phyloP scores from a whole-genome alignment of 1,140 invertebrate species.

The Philopotamus ludificatus region DNA sequence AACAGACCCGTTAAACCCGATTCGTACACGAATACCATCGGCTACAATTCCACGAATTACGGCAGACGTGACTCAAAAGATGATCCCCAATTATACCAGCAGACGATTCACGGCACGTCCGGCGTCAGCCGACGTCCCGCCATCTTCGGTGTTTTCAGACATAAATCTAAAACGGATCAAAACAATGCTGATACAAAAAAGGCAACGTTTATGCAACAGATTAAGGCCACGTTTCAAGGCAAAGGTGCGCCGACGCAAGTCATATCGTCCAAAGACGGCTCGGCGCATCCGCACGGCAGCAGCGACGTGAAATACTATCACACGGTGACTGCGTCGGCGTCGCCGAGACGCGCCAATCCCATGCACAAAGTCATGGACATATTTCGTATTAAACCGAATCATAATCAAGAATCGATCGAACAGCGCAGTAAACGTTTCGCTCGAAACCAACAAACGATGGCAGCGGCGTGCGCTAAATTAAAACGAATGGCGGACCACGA shows the following conservation, averaged over 20 bases:
- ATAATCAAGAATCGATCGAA: slow-evolving; percentile 63
- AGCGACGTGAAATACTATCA: slow-evolving; percentile 62
- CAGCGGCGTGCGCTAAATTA: neutral
- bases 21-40: neutral
- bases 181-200: neutral
- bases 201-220: neutral
- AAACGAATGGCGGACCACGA: neutral
- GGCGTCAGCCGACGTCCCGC: neutral
- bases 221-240: neutral
- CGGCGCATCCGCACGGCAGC: neutral
- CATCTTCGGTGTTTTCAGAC: neutral
- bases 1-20: neutral
- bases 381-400: slow-evolving; percentile 71
- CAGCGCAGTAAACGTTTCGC: slow-evolving; percentile 73
- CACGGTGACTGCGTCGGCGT: slow-evolving; percentile 61
- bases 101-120: neutral
- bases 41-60: neutral
- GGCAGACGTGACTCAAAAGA: neutral
- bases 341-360: slow-evolving; percentile 60
- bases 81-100: neutral
- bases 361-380: slow-evolving; percentile 89
- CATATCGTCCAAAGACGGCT: neutral
- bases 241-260: neutral
- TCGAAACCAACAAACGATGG: no score
- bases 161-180: neutral